A percentile compares a stretch with the other conserved stretches of the same genome.
These are phyloP conservation scores for Oryzias woworae DNA, from an alignment of 2,113 vertebrate species.

Conservation along the genomic window DNA sequence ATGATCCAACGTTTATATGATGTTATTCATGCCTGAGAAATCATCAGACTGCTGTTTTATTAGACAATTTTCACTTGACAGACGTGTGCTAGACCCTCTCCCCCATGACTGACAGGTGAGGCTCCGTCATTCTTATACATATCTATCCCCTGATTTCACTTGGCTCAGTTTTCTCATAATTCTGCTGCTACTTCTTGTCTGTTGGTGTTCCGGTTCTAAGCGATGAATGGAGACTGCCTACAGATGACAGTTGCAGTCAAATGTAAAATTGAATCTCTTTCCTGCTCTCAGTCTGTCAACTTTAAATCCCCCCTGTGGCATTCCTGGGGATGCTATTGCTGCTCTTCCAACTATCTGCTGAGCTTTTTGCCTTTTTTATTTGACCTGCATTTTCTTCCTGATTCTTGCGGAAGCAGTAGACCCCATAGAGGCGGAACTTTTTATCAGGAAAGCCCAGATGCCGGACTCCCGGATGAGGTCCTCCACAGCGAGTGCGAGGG, in stretches of 20 bases:
- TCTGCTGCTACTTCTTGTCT: conserved; percentile 49
- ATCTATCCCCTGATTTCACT: conserved; percentile 44
- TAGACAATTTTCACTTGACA: conserved; percentile 22
- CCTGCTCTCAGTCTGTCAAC: conserved; percentile 10
- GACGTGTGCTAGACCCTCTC: conserved; percentile 36
- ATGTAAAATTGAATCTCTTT: conserved; percentile 26
- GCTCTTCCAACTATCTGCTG: conserved; percentile 23
- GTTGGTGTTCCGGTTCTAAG: conserved; percentile 48
- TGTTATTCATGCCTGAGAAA: conserved; percentile 32
- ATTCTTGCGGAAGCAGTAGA: conserved; percentile 85
- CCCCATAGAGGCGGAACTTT: conserved; percentile 89
- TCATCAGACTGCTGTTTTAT: conserved; percentile 47
- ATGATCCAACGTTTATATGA: conserved; percentile 44
- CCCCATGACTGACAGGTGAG: conserved; percentile 45
- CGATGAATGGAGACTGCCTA: conserved; percentile 52
- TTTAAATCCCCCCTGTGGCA: conserved; percentile 44
- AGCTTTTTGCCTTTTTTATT: conserved; percentile 1
- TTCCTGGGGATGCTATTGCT: conserved; percentile 40
- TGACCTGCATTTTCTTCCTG: conserved; percentile 25
- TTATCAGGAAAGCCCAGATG: conserved; percentile 91
- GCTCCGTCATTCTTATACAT: conserved; percentile 48
- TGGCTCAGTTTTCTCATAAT: conserved; percentile 23
- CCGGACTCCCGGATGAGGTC: conserved; percentile 85
- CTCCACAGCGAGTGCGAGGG: conserved; percentile 88
- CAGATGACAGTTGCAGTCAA: conserved; percentile 39